A percentile compares a stretch with the other conserved stretches of the same genome.
Evolutionary conservation across 2,113 vertebrate species (phyloP).

Genomic region (Chlorodrepanis virens): DNA sequence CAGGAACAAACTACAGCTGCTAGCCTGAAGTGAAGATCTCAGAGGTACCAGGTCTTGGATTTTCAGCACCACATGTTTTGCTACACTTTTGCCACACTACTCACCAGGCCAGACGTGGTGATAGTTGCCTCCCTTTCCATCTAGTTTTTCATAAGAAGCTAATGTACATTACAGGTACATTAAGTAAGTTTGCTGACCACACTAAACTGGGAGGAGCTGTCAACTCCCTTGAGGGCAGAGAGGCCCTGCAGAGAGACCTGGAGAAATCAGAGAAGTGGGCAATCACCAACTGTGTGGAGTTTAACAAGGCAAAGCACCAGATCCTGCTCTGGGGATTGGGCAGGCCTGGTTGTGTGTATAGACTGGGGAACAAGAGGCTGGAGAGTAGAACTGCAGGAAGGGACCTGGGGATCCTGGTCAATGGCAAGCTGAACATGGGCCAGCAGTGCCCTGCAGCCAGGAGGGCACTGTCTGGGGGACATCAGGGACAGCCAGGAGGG

Average conservation of each 20-base stretch:
- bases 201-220: not conserved
- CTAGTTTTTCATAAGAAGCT: not conserved
- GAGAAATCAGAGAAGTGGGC: not conserved
- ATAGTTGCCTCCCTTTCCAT: not conserved
- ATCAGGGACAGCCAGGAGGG: too few species aligned
- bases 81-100: not conserved
- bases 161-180: not conserved
- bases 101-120: not conserved
- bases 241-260: not conserved
- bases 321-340: not conserved
- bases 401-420: rapidly evolving
- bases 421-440: not conserved
- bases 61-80: not conserved
- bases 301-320: not conserved
- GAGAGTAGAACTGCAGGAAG: not conserved
- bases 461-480: not conserved
- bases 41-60: not conserved
- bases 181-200: not conserved
- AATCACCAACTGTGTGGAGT: not conserved
- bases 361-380: not conserved
- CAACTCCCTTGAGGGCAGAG: not conserved
- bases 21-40: not conserved
- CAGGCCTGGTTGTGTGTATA: not conserved
- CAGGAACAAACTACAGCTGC: not conserved
- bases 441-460: not conserved